Conservation (phyloP, 2,888 invertebrate genomes). For the Ennomos erosarius region DNA sequence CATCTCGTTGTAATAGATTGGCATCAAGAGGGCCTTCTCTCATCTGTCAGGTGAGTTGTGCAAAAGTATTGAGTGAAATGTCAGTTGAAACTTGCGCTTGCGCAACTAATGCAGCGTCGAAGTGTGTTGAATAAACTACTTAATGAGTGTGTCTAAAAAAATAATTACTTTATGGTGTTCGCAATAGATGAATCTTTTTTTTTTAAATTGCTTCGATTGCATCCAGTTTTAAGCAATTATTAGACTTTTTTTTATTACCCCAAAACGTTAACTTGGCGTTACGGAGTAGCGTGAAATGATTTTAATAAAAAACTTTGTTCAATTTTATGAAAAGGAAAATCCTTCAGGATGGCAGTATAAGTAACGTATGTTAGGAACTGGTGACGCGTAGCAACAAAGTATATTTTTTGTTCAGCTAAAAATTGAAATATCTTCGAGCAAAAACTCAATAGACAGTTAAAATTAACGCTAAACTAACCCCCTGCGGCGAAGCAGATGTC, state of each 20-base stretch:
- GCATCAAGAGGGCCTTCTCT: neutral
- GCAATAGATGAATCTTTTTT: neutral
- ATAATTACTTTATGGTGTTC: slow-evolving; percentile 3
- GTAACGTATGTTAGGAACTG: too few relatives aligned
- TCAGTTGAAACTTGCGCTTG: slow-evolving; percentile 15
- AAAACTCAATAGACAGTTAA: slow-evolving; percentile 23
- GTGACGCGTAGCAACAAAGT: neutral
- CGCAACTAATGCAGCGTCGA: slow-evolving; percentile 6
- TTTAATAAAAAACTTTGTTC: too few relatives aligned
- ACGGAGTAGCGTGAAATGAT: too few relatives aligned
- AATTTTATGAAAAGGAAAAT: too few relatives aligned
- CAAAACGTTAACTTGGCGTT: too few relatives aligned
- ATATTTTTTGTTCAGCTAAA: neutral
- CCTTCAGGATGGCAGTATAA: too few relatives aligned
- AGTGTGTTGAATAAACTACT: slow-evolving; percentile 3
- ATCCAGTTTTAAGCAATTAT: too few relatives aligned
- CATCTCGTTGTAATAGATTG: too few relatives aligned
- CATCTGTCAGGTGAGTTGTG: slow-evolving; percentile 9
- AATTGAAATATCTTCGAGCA: slow-evolving; percentile 5
- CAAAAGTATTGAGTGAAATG: slow-evolving; percentile 20
- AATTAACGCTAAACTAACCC: slow-evolving; percentile 26
- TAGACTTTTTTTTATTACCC: too few relatives aligned
- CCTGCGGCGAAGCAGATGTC: slow-evolving; percentile 21
- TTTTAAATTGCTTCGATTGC: neutral
- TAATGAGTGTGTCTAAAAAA: slow-evolving; percentile 14